Evolutionary conservation across 2,113 vertebrate genomes (phyloP), one percentile per base, ranked within the genome.

Genomic region (Grallaria varia): DNA sequence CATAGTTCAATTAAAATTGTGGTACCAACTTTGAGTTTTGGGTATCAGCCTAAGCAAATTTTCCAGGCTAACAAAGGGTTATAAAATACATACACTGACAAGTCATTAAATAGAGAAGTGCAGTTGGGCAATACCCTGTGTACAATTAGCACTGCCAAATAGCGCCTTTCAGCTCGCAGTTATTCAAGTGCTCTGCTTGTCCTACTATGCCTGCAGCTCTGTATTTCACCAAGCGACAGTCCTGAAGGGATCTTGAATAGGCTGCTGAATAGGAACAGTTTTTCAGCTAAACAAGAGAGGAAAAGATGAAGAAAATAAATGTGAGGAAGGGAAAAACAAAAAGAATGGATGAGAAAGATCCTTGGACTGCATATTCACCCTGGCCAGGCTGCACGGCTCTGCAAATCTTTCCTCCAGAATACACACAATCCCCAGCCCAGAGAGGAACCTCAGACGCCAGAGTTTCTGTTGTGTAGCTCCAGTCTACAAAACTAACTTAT

Each of bases 21-120:
- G 60, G 58, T 3, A 7, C 47, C 37, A 71, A 62, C 44, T 89
- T 60, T 59, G 28, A 56, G 49, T 80, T 95, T 90, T 87, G 78
- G 39, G 53, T 84, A 81, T 52, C 35, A 74, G 73, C 60, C 63
- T 89, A 94, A 90, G 39, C 44, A 95, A 90, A 96, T 93, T 94
- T 93, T 89, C 35, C 81, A 84, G 82, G 35, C 55, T 63, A 84
- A 86, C 25, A 87, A 86, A 93, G 35, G 22, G 7, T 89, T 95
- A 81, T 81, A 92, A 94, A 94, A 87, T 58, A 94, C 4, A 85
- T 87, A 40, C 39, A 83, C 12, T 49, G 62, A 82, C 35, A 90
- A 85, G 49, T 35, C 37, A 67, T 91, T 87, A 77, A 58, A 77
- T 11, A 89, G 67, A 86, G 44, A 40, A 12, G n/a, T 72, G 49